Conservation (phyloP, 2,888 invertebrate genomes). For the Sclerodermus sp. region DNA sequence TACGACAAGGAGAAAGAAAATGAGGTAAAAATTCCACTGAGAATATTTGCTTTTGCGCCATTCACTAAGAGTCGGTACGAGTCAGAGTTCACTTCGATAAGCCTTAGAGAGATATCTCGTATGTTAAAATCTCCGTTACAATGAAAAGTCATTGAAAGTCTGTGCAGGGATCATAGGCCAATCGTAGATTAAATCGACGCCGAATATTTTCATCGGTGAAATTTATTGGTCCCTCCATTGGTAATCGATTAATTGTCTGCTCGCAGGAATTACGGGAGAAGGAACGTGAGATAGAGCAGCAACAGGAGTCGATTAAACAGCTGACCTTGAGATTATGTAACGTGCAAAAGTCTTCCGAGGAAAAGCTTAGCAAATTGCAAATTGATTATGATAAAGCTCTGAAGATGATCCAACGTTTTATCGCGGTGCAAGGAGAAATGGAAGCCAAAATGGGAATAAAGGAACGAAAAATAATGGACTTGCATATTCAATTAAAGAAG, state of each 20-base stretch:
- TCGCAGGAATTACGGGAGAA: constrained; percentile 45
- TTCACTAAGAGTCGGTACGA: no score
- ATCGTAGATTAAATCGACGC: no score
- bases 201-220: no score
- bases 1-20: no score
- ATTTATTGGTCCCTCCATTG: no score
- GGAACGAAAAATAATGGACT: constrained; percentile 42
- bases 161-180: no score
- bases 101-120: no score
- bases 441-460: constrained; percentile 55
- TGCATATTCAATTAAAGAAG: constrained; percentile 38
- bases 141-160: no score
- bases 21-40: no score
- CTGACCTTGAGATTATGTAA: constrained; percentile 44
- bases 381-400: constrained; percentile 63
- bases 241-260: not conserved
- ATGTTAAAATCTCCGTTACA: no score
- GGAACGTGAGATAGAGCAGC: constrained; percentile 38
- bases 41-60: no score
- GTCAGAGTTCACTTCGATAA: no score
- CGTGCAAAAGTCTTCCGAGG: constrained; percentile 37
- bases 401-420: constrained; percentile 63
- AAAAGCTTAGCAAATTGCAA: constrained; percentile 52
- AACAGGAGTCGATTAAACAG: constrained; percentile 50
- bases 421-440: constrained; percentile 62